These are phyloP conservation scores for Mobula hypostoma DNA, from an alignment of 2,113 vertebrate species.

Conservation along the genomic window DNA sequence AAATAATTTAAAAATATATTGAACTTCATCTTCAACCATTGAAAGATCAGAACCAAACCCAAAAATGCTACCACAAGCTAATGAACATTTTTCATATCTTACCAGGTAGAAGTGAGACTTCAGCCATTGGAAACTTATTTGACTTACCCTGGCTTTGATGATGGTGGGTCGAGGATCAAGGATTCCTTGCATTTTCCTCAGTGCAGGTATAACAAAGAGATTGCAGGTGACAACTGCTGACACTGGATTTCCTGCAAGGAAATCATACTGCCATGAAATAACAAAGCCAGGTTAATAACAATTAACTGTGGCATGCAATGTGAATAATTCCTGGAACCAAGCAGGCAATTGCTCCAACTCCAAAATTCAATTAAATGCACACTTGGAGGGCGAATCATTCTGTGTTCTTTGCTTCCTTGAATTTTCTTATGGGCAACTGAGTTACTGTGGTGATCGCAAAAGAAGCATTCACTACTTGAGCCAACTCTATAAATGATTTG, in stretches of 20 bases:
- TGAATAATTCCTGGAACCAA: constrained; percentile 29
- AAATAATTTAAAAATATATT: background rate
- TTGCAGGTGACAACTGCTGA: constrained; percentile 98
- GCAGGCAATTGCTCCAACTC: constrained; percentile 23
- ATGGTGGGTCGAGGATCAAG: constrained; percentile 97
- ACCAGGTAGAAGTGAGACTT: background rate
- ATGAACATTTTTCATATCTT: background rate
- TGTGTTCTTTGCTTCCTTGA: background rate
- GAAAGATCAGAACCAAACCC: background rate
- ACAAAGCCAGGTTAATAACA: background rate
- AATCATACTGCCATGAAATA: constrained; percentile 26
- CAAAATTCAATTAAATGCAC: background rate
- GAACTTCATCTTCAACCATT: background rate
- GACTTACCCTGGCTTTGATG: constrained; percentile 95
- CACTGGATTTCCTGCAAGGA: constrained; percentile 84
- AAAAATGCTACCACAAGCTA: background rate
- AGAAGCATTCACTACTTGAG: background rate
- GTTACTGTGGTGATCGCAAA: background rate
- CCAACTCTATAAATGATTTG: background rate
- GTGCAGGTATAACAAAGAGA: constrained; percentile 96
- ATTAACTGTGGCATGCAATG: constrained; percentile 30
- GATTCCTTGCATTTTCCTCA: constrained; percentile 99
- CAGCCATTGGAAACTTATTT: background rate
- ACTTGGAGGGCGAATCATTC: background rate
- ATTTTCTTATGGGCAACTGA: background rate